These are phyloP conservation scores for Carterocephalus palaemon DNA, from an alignment of 2,888 invertebrate genomes.

Conservation along the genomic window DNA sequence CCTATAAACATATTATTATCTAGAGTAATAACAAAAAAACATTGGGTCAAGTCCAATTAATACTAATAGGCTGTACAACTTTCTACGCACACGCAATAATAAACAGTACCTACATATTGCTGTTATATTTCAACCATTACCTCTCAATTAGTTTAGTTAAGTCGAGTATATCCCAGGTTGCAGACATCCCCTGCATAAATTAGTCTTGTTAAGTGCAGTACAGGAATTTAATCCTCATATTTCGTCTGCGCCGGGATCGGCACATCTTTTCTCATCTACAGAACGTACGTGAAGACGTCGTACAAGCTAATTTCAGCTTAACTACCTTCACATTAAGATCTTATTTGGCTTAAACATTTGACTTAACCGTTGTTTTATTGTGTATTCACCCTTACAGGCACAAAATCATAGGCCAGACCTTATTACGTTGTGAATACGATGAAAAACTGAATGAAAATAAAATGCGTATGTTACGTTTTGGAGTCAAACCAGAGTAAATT, in stretches of 20 bases:
- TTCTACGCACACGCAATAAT: too few relatives aligned
- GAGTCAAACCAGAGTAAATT: slow-evolving; percentile 40
- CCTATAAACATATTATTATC: too few relatives aligned
- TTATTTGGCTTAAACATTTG: slow-evolving; percentile 40
- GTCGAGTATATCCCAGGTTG: slow-evolving; percentile 48
- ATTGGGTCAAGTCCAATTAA: too few relatives aligned
- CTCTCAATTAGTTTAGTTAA: slow-evolving; percentile 75
- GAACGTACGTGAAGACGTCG: slow-evolving; percentile 52
- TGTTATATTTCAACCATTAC: slow-evolving; percentile 60
- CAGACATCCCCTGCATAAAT: slow-evolving; percentile 68
- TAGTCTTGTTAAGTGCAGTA: slow-evolving; percentile 77
- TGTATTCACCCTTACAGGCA: slow-evolving; percentile 18
- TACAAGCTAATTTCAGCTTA: slow-evolving; percentile 46
- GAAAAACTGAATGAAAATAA: slow-evolving; percentile 25
- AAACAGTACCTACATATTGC: slow-evolving; percentile 41
- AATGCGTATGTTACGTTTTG: slow-evolving; percentile 34
- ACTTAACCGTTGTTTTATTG: slow-evolving; percentile 32
- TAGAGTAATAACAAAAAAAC: too few relatives aligned
- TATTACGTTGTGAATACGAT: slow-evolving; percentile 23
- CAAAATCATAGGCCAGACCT: slow-evolving; percentile 21
- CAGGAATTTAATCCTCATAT: slow-evolving; percentile 79
- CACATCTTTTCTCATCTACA: slow-evolving; percentile 68
- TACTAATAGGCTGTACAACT: too few relatives aligned
- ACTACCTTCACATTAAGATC: slow-evolving; percentile 36
- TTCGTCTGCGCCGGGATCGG: slow-evolving; percentile 71